These are phyloP conservation scores for Trichopoda pennipes DNA, from an alignment of 2,888 invertebrate species.

Conservation along the genomic window DNA sequence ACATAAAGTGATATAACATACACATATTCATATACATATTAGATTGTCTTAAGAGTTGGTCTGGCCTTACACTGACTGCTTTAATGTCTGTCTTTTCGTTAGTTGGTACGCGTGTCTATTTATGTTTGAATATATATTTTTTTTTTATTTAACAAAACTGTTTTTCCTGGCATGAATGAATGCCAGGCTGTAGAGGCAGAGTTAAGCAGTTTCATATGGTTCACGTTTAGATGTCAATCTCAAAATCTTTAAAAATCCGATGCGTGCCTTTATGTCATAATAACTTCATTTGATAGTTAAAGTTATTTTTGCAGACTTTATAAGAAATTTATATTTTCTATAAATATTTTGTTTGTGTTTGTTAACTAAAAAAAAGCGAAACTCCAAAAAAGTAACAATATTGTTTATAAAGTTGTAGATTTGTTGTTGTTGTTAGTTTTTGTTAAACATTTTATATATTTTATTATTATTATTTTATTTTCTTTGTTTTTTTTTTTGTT, in stretches of 20 bases:
- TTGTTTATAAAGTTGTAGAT: conserved; percentile 26
- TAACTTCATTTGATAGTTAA: conserved; percentile 66
- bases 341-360: conserved; percentile 1
- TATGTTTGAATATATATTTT: not conserved
- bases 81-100: not conserved
- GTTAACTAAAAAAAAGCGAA: no score
- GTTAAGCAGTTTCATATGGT: conserved; percentile 35
- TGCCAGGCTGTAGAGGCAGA: conserved; percentile 26
- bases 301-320: conserved; percentile 57
- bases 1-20: conserved; percentile 11
- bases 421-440: not conserved
- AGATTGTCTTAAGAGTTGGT: conserved; percentile 8
- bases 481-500: not conserved
- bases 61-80: not conserved
- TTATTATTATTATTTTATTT: conserved; percentile 19
- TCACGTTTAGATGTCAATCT: conserved; percentile 67
- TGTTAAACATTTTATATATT: conserved; percentile 17
- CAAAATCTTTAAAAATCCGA: conserved; percentile 65
- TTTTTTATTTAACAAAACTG: conserved; percentile 21
- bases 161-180: conserved; percentile 6
- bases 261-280: conserved; percentile 68
- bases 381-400: conserved; percentile 10
- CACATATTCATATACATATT: conserved; percentile 15
- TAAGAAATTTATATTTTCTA: conserved; percentile 16
- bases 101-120: conserved; percentile 56